Evolutionary conservation across 2,797 vertebrate genomes (phyloP).

Genomic region (Staurois parvus): DNA sequence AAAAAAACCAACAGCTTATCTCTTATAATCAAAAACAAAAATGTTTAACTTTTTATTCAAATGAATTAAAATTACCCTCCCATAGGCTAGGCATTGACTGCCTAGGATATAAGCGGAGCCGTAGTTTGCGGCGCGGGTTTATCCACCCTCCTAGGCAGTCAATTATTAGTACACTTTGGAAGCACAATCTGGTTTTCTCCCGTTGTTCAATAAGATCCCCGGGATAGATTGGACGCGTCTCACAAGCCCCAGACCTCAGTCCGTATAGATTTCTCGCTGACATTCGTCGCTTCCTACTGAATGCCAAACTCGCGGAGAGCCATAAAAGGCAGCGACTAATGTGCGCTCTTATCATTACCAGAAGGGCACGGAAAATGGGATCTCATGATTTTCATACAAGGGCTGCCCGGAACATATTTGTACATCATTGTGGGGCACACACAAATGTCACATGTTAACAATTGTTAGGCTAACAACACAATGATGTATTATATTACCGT

Average conservation of each 20-base stretch:
- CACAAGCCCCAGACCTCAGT: constrained; percentile 58
- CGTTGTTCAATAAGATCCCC: constrained; percentile 69
- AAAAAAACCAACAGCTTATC: too few relatives aligned
- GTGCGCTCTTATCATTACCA: constrained; percentile 69
- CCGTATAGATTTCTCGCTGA: constrained; percentile 76
- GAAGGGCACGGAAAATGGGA: constrained; percentile 72
- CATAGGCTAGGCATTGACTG: too few relatives aligned
- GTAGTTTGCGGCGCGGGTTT: not conserved
- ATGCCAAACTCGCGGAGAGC: constrained; percentile 72
- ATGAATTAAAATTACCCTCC: too few relatives aligned
- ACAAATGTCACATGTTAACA: constrained; percentile 68
- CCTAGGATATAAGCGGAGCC: too few relatives aligned
- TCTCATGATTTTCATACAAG: constrained; percentile 68
- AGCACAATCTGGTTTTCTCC: not conserved
- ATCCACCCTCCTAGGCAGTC: not conserved
- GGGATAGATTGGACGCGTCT: constrained; percentile 71
- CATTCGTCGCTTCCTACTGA: constrained; percentile 75
- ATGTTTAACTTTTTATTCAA: too few relatives aligned
- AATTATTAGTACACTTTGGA: not conserved
- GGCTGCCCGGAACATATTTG: constrained; percentile 71
- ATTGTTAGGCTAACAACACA: constrained; percentile 66
- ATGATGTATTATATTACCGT: constrained; percentile 55
- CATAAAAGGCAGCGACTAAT: constrained; percentile 62
- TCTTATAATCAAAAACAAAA: too few relatives aligned
- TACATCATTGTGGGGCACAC: constrained; percentile 70